A percentile compares a stretch with the other conserved stretches of the same genome.
phyloP scores from a whole-genome alignment of 2,797 vertebrate species.

The Glyptemys insculpta region DNA sequence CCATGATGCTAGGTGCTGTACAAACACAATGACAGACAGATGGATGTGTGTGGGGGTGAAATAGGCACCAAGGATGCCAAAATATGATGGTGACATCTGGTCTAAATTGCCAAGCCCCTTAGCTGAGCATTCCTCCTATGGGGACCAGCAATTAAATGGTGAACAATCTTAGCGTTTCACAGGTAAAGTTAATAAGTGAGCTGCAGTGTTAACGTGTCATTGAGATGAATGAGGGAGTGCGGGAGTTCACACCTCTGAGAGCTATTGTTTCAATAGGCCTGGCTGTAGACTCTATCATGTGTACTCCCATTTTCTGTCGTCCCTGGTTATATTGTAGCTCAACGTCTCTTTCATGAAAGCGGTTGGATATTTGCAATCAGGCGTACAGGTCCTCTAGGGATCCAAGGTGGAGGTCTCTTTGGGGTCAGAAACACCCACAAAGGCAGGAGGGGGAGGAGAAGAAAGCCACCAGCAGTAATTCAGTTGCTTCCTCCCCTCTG shows the following conservation, averaged over 20 bases:
- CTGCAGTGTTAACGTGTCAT: neutral
- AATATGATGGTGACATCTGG: neutral
- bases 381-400: too few relatives aligned
- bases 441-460: too few relatives aligned
- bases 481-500: too few relatives aligned
- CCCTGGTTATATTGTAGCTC: too few relatives aligned
- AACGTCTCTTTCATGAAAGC: too few relatives aligned
- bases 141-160: neutral
- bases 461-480: too few relatives aligned
- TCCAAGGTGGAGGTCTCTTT: too few relatives aligned
- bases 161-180: neutral
- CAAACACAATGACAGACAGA: neutral
- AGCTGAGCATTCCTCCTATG: neutral
- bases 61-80: neutral
- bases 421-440: too few relatives aligned
- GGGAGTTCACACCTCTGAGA: neutral
- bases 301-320: too few relatives aligned
- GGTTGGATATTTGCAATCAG: too few relatives aligned
- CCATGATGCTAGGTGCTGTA: neutral
- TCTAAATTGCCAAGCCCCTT: neutral
- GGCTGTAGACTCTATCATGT: neutral
- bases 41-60: neutral
- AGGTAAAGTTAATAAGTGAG: neutral
- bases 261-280: neutral
- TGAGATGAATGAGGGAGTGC: neutral